These are phyloP conservation scores for Drosophila pruinosa DNA, from an alignment of 1,140 invertebrate species.

Conservation along the genomic window DNA sequence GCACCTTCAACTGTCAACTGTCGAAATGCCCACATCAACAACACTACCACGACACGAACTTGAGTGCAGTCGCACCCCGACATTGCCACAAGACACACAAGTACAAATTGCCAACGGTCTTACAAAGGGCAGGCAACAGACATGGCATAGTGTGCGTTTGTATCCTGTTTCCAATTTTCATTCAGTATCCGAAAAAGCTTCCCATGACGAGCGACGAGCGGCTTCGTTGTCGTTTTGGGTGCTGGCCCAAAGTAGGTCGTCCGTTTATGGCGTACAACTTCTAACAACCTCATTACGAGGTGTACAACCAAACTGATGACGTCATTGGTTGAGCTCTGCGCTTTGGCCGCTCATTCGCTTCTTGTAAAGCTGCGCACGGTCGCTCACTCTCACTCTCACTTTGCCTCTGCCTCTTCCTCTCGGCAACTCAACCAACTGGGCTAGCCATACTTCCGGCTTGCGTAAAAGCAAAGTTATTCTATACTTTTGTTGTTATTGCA, in stretches of 20 bases:
- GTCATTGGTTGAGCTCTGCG: slow-evolving; percentile 69
- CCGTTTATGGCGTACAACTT: slow-evolving; percentile 49
- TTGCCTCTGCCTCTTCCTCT: background rate
- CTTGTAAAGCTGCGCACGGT: slow-evolving; percentile 57
- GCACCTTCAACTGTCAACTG: slow-evolving; percentile 60
- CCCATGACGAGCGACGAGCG: slow-evolving; percentile 43
- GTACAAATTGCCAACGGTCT: slow-evolving; percentile 37
- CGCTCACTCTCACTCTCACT: too few relatives aligned
- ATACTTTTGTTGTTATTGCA: background rate
- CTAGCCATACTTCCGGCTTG: background rate
- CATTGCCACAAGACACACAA: slow-evolving; percentile 29
- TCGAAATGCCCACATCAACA: slow-evolving; percentile 14
- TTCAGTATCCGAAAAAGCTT: slow-evolving; percentile 64
- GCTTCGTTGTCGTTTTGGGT: background rate
- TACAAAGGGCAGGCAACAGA: slow-evolving; percentile 47
- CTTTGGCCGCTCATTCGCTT: slow-evolving; percentile 56
- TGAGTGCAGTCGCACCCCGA: slow-evolving; percentile 49
- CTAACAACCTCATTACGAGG: slow-evolving; percentile 76
- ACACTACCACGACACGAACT: slow-evolving; percentile 30
- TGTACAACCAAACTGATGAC: slow-evolving; percentile 54
- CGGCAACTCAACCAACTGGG: background rate
- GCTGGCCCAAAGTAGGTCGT: slow-evolving; percentile 58
- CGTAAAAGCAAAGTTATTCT: background rate
- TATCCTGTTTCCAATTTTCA: slow-evolving; percentile 77
- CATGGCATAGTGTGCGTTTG: slow-evolving; percentile 36